Percentiles rank a stretch among this genome's conserved stretches.
phyloP scores from a whole-genome alignment of 2,888 invertebrate species.

The Papilio protenor region DNA sequence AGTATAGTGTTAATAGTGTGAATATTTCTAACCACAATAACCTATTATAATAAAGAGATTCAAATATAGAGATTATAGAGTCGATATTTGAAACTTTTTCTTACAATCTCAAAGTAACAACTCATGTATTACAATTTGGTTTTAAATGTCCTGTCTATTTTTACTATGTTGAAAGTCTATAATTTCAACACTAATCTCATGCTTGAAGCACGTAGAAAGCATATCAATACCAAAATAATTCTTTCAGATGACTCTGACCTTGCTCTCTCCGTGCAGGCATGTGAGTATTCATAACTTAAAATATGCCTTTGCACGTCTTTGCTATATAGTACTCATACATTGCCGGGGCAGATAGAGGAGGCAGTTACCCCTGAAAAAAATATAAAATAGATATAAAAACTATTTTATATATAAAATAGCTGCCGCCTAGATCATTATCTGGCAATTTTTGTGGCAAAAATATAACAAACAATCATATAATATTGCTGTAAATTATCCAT shows the following conservation, averaged over 20 bases:
- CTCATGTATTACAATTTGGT: background rate
- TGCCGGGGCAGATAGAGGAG: no score
- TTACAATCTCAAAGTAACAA: background rate
- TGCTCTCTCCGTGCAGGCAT: constrained; percentile 70
- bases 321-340: background rate
- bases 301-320: constrained; percentile 12
- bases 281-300: constrained; percentile 64
- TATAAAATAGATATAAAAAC: no score
- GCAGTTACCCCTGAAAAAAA: no score
- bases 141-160: background rate
- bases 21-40: background rate
- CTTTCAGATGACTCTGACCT: constrained; percentile 79
- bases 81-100: background rate
- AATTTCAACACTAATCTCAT: constrained; percentile 28
- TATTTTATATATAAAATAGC: no score
- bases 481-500: no score
- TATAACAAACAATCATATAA: no score
- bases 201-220: constrained; percentile 57
- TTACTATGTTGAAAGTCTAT: background rate
- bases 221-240: constrained; percentile 65
- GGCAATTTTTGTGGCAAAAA: no score
- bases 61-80: background rate
- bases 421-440: no score
- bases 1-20: background rate
- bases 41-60: background rate